Conservation (phyloP, 2,113 vertebrate species). For the Grus americana region DNA sequence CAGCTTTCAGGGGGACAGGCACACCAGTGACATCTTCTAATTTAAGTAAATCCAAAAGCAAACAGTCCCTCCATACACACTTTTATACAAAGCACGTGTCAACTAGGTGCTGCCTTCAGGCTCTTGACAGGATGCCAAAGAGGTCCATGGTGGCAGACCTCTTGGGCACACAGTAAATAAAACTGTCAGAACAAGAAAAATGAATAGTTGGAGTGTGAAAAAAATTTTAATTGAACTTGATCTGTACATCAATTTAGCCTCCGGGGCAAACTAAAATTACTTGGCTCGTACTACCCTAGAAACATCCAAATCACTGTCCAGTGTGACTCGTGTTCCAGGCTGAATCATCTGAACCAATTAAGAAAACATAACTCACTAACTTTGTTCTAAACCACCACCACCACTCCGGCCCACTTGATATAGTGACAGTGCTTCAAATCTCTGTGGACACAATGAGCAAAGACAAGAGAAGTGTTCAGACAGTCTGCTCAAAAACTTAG, state of each 20-base stretch:
- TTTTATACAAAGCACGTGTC: neutral
- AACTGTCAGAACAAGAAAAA: constrained; percentile 40
- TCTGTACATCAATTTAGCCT: neutral
- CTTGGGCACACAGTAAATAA: constrained; percentile 1
- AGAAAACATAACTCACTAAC: neutral
- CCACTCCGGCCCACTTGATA: neutral
- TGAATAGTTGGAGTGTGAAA: neutral
- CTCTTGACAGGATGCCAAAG: neutral
- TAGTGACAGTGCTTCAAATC: neutral
- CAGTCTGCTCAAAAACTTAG: neutral
- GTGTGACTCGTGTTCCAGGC: neutral
- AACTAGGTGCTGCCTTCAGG: neutral
- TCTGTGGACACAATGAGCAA: neutral
- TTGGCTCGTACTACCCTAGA: neutral
- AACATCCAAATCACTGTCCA: neutral
- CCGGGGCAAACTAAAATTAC: constrained; percentile 11
- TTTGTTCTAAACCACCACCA: neutral
- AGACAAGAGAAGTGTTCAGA: neutral
- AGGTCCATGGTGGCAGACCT: neutral
- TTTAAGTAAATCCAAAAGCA: neutral
- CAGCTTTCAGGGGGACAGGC: neutral
- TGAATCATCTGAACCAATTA: neutral
- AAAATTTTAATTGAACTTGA: neutral
- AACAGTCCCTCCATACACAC: accelerated
- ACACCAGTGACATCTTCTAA: neutral